Percentiles rank a stretch among this genome's conserved stretches.
Conservation (phyloP, 2,888 invertebrate genomes). For the Dynastes tityus region DNA sequence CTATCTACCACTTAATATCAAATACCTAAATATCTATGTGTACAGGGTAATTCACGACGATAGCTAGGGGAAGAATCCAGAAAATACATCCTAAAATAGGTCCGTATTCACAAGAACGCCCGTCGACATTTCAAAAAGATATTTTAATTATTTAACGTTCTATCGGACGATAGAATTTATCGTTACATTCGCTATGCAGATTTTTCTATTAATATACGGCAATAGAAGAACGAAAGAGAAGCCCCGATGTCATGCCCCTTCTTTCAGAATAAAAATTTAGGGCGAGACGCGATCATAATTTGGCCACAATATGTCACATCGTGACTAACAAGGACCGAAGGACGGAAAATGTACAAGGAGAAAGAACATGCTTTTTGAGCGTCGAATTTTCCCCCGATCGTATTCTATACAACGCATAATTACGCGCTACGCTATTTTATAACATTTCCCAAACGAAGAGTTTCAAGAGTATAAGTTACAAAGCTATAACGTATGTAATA, state of each 20-base stretch:
- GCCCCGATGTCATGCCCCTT: constrained; percentile 23
- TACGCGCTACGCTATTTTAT: not conserved
- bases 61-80: too few species aligned
- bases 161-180: constrained; percentile 6
- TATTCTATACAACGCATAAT: too few species aligned
- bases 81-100: too few species aligned
- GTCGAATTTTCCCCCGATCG: not conserved
- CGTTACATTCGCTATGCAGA: constrained; percentile 44
- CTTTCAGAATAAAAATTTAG: constrained; percentile 32
- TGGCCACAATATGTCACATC: constrained; percentile 58
- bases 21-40: too few species aligned
- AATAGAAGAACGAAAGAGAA: not conserved
- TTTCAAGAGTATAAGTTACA: not conserved
- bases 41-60: too few species aligned
- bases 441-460: not conserved
- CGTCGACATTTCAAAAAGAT: too few species aligned
- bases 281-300: constrained; percentile 55
- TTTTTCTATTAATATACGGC: constrained; percentile 52
- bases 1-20: too few species aligned
- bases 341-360: not conserved
- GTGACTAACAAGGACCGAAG: constrained; percentile 57
- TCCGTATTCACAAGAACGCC: too few species aligned
- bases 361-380: not conserved
- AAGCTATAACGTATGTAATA: too few species aligned
- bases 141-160: too few species aligned